These are phyloP conservation scores for Pogonocherus hispidulus DNA, from an alignment of 2,888 invertebrate species.

Conservation along the genomic window DNA sequence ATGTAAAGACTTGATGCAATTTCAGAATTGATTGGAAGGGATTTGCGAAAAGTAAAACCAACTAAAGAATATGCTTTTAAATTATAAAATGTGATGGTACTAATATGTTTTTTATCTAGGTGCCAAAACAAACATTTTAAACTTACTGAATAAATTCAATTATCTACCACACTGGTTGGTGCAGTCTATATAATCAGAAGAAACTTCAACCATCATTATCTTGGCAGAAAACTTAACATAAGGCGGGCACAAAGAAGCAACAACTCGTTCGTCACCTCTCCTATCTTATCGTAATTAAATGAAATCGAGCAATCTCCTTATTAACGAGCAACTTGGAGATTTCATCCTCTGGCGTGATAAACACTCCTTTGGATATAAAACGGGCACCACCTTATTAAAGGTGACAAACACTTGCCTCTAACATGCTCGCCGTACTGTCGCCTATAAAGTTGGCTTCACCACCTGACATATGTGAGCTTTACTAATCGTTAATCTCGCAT, in stretches of 20 bases:
- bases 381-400: slow-evolving; percentile 41
- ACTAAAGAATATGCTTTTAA: no score
- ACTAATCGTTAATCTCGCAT: no score
- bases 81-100: no score
- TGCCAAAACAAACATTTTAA: no score
- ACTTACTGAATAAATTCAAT: slow-evolving; percentile 2
- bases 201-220: background rate
- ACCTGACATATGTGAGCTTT: background rate
- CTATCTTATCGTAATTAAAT: slow-evolving; percentile 39
- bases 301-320: slow-evolving; percentile 31
- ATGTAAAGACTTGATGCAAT: no score
- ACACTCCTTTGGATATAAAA: slow-evolving; percentile 37
- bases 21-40: no score
- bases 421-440: no score
- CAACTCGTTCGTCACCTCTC: background rate
- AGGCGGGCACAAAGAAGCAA: background rate
- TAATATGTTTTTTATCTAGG: no score
- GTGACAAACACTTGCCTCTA: slow-evolving; percentile 30
- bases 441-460: background rate
- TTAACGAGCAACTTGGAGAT: slow-evolving; percentile 36
- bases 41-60: no score
- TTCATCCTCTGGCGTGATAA: slow-evolving; percentile 33
- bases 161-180: background rate
- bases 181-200: no score
- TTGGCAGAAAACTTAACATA: background rate